Evolutionary conservation across 2,888 invertebrate genomes (phyloP).

Genomic region (Phaedon cochleariae): DNA sequence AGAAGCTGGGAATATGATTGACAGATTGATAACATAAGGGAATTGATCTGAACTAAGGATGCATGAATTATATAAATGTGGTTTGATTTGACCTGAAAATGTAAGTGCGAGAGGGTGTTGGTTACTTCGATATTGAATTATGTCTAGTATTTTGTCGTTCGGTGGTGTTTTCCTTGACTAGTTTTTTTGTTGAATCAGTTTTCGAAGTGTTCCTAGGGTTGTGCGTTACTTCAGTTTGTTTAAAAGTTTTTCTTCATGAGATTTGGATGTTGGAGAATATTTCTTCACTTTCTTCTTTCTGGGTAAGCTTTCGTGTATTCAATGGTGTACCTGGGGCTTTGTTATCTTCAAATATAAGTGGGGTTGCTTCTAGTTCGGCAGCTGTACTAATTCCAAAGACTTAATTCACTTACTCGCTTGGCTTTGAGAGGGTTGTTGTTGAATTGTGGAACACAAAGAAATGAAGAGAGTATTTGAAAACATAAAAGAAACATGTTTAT

Average conservation of each 20-base stretch:
- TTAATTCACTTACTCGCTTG: no score
- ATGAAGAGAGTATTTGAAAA: no score
- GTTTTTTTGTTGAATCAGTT: conserved; percentile 4
- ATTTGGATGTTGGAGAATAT: conserved; percentile 7
- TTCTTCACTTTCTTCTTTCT: conserved; percentile 10
- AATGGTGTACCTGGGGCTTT: conserved; percentile 14
- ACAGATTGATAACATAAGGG: not conserved
- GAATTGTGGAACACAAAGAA: no score
- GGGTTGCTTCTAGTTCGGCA: conserved; percentile 7
- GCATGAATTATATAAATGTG: conserved; percentile 1
- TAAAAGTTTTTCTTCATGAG: conserved; percentile 8
- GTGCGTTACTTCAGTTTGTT: conserved; percentile 1
- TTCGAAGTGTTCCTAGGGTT: conserved; percentile 6
- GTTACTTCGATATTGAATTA: conserved; percentile 7
- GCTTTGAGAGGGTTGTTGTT: no score
- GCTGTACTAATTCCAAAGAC: conserved; percentile 13
- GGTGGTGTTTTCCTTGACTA: not conserved
- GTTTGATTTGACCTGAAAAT: conserved; percentile 1
- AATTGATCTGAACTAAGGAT: not conserved
- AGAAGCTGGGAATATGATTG: not conserved
- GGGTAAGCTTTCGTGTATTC: conserved; percentile 7
- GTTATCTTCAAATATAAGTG: conserved; percentile 2
- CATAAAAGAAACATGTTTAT: no score
- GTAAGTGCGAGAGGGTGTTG: not conserved
- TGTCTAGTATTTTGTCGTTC: conserved; percentile 7